Conservation (phyloP, 2,888 invertebrate species). For the Nephrotoma guestfalica region DNA sequence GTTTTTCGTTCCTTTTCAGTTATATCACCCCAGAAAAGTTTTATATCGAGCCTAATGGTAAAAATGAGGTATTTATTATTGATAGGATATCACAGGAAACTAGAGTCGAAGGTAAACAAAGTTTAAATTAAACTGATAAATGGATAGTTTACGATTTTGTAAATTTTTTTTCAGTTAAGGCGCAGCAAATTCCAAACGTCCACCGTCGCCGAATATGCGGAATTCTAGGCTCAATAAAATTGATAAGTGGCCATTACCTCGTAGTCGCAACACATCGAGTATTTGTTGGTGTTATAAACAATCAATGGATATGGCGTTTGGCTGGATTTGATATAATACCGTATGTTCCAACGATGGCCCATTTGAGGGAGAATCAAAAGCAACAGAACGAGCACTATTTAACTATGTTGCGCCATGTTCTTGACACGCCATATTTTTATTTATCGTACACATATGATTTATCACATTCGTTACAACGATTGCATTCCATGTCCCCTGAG, state of each 20-base stretch:
- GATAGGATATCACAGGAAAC: conserved; percentile 67
- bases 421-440: conserved; percentile 78
- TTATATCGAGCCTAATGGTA: conserved; percentile 66
- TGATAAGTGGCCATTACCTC: conserved; percentile 76
- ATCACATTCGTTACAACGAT: conserved; percentile 78
- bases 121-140: not conserved
- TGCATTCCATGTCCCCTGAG: conserved; percentile 70
- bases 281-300: conserved; percentile 62
- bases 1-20: conserved; percentile 33
- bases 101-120: conserved; percentile 45
- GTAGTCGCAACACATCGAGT: conserved; percentile 76
- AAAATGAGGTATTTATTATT: conserved; percentile 64
- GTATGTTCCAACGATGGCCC: conserved; percentile 68
- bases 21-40: conserved; percentile 83
- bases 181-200: conserved; percentile 46
- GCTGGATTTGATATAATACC: conserved; percentile 72
- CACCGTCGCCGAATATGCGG: conserved; percentile 66
- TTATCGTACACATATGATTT: conserved; percentile 91
- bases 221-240: conserved; percentile 68
- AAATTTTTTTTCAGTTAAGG: conserved; percentile 31
- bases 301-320: conserved; percentile 63
- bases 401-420: conserved; percentile 65
- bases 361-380: conserved; percentile 47
- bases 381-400: conserved; percentile 73
- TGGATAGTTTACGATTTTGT: not conserved